Evolutionary conservation across 2,888 invertebrate species (phyloP), one percentile per base, ranked within the genome.

Genomic region (Choristoneura rosaceana): DNA sequence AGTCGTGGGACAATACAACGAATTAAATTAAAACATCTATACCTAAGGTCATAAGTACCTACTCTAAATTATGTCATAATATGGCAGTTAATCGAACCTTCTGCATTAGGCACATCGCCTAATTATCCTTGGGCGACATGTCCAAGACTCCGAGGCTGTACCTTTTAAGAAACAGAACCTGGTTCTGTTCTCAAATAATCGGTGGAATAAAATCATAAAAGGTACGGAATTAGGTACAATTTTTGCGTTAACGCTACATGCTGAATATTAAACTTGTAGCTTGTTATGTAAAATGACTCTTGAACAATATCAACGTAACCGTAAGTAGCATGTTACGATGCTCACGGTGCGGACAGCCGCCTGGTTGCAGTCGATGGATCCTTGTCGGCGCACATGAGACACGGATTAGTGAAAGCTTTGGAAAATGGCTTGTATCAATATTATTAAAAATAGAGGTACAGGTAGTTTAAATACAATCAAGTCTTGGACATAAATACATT

Each of bases 41-140:
- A 83, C 75, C 92, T 93, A 93, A 90, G 83, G 84, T 86, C 84
- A 85, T 86, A 90, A 87, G 87, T 91, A 90, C n/a, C n/a, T n/a
- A n/a, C 82, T 86, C 89, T 91, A 93, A 91, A 91, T 87, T 94
- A 94, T 91, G 93, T 93, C 89, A 90, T 94, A 94, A 94, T 94
- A 94, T 94, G 93, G 93, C 93, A 94, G 93, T 94, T 93, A 90
- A 87, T 89, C 92, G 91, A 93, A 92, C 91, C 93, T 90, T 91
- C 90, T 88, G 91, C 90, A 87, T 89, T 86, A 88, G 90, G 91
- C 90, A 87, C 89, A 84, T 85, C 85, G 83, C 81, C 74, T 81
- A 84, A 81, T 80, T 80, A 76, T 80, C 85, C 85, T 83, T 81
- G 85, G 84, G 84, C 83, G 84, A 86, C 86, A 84, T 82, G 81